These are phyloP conservation scores for Bombus confusus DNA, from an alignment of 1,140 invertebrate genomes.

Conservation along the genomic window DNA sequence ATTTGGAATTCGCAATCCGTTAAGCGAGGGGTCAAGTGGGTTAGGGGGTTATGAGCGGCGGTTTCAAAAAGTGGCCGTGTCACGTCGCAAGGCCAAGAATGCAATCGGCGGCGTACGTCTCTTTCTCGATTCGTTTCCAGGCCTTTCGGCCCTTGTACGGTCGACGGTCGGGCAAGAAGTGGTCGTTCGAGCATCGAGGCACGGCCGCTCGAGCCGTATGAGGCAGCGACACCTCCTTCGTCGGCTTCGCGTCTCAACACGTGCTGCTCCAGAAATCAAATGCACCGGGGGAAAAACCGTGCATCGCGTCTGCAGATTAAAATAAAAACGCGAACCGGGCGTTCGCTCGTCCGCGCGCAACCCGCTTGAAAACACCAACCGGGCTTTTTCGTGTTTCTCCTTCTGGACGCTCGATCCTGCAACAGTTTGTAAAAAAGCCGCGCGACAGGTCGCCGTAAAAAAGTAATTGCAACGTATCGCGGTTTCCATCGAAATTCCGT, in stretches of 20 bases:
- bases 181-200: constrained; percentile 45
- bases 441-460: constrained; percentile 14
- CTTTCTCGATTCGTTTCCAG: constrained; percentile 57
- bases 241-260: constrained; percentile 47
- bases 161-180: constrained; percentile 43
- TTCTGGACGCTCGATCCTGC: neutral
- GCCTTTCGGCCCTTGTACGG: constrained; percentile 56
- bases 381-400: neutral
- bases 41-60: constrained; percentile 55
- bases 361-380: constrained; percentile 24
- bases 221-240: constrained; percentile 61
- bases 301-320: constrained; percentile 35
- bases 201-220: constrained; percentile 52
- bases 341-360: neutral
- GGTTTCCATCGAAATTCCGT: constrained; percentile 26
- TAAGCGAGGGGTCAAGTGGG: constrained; percentile 58
- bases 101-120: constrained; percentile 53
- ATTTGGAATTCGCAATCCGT: constrained; percentile 15
- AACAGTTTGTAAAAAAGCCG: neutral
- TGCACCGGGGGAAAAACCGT: constrained; percentile 32
- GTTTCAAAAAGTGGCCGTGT: constrained; percentile 57
- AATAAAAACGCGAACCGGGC: constrained; percentile 40
- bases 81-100: constrained; percentile 53
- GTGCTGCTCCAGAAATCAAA: constrained; percentile 64
- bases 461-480: constrained; percentile 48